These are phyloP conservation scores for Panurus biarmicus DNA, from an alignment of 2,113 vertebrate genomes.

Conservation along the genomic window DNA sequence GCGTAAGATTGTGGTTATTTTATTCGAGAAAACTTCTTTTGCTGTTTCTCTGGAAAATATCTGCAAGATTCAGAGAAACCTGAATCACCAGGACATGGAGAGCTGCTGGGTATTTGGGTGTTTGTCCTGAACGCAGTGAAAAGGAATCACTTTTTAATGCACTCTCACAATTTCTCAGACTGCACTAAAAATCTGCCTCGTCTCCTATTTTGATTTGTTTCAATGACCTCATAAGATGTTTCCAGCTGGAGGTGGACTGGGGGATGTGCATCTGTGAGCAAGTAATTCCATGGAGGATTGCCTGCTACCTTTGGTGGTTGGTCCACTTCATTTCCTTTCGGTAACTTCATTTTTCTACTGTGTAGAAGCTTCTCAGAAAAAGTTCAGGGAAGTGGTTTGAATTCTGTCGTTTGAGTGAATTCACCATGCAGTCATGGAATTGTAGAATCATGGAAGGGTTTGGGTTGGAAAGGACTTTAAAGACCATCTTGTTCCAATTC, in stretches of 20 bases:
- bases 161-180: neutral
- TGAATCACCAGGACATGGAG: neutral
- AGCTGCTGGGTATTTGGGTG: neutral
- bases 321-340: neutral
- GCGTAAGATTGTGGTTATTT: neutral
- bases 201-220: neutral
- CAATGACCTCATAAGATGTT: neutral
- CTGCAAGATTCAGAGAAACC: neutral
- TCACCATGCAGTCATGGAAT: neutral
- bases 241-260: neutral
- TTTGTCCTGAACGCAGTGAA: neutral
- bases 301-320: neutral
- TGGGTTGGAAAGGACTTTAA: neutral
- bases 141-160: neutral
- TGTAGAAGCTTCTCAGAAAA: neutral
- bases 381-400: neutral
- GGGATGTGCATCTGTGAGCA: neutral
- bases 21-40: neutral
- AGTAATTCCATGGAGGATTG: neutral
- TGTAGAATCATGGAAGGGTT: neutral
- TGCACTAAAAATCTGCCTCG: neutral
- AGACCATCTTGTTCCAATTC: neutral
- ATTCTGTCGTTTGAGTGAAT: neutral
- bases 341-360: neutral
- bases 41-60: neutral